Evolutionary conservation across 2,888 invertebrate species (phyloP).

Genomic region (Notodromas monacha): DNA sequence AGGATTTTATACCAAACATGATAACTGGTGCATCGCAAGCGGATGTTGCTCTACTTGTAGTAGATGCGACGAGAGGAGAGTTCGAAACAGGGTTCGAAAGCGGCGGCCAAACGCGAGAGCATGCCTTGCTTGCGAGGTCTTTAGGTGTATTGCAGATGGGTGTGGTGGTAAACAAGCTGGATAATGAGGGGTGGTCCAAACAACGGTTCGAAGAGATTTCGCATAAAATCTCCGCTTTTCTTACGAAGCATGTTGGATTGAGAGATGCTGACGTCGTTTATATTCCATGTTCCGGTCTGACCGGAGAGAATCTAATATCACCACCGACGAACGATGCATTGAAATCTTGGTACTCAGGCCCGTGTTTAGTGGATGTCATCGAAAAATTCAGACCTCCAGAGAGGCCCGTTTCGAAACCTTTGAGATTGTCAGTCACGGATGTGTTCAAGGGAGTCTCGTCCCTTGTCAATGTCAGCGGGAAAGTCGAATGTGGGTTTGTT

Average conservation of each 20-base stretch:
- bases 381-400: conserved; percentile 52
- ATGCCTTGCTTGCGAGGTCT: conserved; percentile 62
- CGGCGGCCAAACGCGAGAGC: conserved; percentile 91
- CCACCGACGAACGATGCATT: conserved; percentile 26
- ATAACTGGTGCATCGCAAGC: conserved; percentile 93
- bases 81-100: conserved; percentile 96
- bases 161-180: conserved; percentile 86
- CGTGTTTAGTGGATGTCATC: conserved; percentile 49
- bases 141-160: conserved; percentile 67
- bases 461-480: conserved; percentile 63
- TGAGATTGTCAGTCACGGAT: conserved; percentile 72
- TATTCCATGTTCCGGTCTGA: conserved; percentile 83
- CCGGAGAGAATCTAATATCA: conserved; percentile 58
- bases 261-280: conserved; percentile 52
- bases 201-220: conserved; percentile 65
- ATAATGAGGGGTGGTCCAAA: conserved; percentile 72
- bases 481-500: conserved; percentile 62
- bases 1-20: conserved; percentile 98
- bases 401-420: conserved; percentile 51
- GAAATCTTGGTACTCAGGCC: conserved; percentile 44
- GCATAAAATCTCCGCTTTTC: conserved; percentile 38
- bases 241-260: conserved; percentile 57
- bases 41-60: conserved; percentile 78
- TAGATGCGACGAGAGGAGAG: conserved; percentile 80
- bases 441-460: conserved; percentile 57